Conservation (phyloP, 2,797 vertebrate species). For the Rhynchotus rufescens region DNA sequence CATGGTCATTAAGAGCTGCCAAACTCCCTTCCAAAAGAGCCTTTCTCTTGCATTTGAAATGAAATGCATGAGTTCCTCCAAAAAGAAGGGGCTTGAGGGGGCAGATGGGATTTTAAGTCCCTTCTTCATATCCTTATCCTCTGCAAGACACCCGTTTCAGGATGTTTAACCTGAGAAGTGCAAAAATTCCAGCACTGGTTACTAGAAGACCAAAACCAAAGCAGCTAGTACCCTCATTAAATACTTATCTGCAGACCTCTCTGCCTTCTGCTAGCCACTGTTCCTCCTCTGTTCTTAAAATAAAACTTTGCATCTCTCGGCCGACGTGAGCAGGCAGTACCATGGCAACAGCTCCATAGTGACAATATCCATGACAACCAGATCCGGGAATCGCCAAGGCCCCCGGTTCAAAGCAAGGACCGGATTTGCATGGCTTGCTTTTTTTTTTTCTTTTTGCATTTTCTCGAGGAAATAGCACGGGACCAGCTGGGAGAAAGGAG, state of each 20-base stretch:
- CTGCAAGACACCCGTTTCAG: neutral
- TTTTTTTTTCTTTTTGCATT: neutral
- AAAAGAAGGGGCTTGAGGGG: neutral
- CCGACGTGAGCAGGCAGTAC: neutral
- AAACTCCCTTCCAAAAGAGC: neutral
- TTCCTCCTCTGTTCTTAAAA: neutral
- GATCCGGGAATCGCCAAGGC: neutral
- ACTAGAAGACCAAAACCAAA: neutral
- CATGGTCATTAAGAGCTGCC: constrained; percentile 9
- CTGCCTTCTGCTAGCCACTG: neutral
- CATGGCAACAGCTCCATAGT: constrained; percentile 66
- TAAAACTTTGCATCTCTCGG: neutral
- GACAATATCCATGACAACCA: constrained; percentile 50
- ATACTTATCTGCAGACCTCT: neutral
- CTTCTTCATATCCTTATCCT: neutral
- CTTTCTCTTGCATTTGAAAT: neutral
- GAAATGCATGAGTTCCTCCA: neutral
- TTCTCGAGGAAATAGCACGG: neutral
- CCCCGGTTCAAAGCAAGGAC: neutral
- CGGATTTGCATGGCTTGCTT: neutral
- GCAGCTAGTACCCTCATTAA: neutral
- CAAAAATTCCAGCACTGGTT: neutral
- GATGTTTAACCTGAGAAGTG: neutral
- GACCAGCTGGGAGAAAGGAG: fast-evolving
- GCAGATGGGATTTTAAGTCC: neutral